Percentiles rank a stretch among this genome's conserved stretches.
phyloP scores from a whole-genome alignment of 2,888 invertebrate species.

The Tipula lateralis region DNA sequence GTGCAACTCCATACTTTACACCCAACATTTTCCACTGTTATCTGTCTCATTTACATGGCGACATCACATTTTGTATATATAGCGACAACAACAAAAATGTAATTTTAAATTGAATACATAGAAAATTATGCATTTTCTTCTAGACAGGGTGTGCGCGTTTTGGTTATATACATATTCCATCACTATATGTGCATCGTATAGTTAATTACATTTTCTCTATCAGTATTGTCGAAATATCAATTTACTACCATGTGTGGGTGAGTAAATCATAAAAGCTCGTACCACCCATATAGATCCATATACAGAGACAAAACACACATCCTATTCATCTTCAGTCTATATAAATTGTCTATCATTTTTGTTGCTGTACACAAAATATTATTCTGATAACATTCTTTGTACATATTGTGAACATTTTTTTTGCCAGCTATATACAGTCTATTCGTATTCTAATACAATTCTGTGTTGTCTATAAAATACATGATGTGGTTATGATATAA shows the following conservation, averaged over 20 bases:
- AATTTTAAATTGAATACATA: background rate
- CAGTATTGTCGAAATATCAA: background rate
- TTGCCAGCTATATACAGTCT: background rate
- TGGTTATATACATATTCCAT: background rate
- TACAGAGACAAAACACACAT: background rate
- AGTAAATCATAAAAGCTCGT: background rate
- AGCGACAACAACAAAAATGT: background rate
- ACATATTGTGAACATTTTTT: background rate
- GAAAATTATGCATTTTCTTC: background rate
- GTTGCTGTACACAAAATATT: background rate
- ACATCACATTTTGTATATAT: background rate
- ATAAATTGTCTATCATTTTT: background rate
- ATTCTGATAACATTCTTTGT: conserved; percentile 19
- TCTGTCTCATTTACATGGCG: background rate
- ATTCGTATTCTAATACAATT: background rate
- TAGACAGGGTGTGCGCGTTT: background rate
- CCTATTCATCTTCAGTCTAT: background rate
- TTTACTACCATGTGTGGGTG: background rate
- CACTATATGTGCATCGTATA: background rate
- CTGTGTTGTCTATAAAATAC: conserved; percentile 11
- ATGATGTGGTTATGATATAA: conserved; percentile 24
- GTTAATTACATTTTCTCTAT: background rate
- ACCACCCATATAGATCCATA: background rate
- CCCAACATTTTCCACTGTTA: background rate
- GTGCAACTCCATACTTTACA: background rate